These are phyloP conservation scores for Fabriciana adippe DNA, from an alignment of 2,888 invertebrate genomes.

Conservation along the genomic window DNA sequence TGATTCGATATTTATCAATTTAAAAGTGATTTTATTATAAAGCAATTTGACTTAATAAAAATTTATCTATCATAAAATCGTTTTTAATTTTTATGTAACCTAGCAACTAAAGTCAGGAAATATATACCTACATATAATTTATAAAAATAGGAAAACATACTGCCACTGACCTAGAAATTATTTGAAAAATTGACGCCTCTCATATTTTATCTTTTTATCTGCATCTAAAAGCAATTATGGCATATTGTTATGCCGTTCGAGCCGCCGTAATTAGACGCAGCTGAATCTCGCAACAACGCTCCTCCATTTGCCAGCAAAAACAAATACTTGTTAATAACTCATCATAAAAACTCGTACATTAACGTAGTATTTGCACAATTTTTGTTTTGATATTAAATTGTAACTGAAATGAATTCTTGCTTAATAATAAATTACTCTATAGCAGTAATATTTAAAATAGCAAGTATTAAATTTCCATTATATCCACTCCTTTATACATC, in stretches of 20 bases:
- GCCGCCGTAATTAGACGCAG: slow-evolving; percentile 36
- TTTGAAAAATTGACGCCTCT: slow-evolving; percentile 24
- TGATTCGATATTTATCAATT: no score
- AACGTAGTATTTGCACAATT: neutral
- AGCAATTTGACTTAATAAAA: no score
- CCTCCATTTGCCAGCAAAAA: slow-evolving; percentile 39
- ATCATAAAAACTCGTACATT: slow-evolving; percentile 42
- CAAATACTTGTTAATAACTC: slow-evolving; percentile 45
- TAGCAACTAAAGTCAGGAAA: no score
- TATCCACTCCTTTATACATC: neutral
- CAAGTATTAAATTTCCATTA: neutral
- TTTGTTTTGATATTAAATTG: slow-evolving; percentile 5
- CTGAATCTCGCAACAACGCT: slow-evolving; percentile 32
- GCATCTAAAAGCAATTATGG: slow-evolving; percentile 37
- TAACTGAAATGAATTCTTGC: neutral
- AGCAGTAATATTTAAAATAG: no score
- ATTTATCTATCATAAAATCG: no score
- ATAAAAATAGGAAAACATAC: neutral
- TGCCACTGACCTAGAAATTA: slow-evolving; percentile 1
- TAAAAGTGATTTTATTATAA: no score
- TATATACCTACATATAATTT: no score
- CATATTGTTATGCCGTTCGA: slow-evolving; percentile 35
- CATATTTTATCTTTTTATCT: slow-evolving; percentile 34
- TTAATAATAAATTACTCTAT: neutral
- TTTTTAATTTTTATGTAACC: no score